Conservation (phyloP, 2,888 invertebrate species). For the Dryobotodes eremita region DNA sequence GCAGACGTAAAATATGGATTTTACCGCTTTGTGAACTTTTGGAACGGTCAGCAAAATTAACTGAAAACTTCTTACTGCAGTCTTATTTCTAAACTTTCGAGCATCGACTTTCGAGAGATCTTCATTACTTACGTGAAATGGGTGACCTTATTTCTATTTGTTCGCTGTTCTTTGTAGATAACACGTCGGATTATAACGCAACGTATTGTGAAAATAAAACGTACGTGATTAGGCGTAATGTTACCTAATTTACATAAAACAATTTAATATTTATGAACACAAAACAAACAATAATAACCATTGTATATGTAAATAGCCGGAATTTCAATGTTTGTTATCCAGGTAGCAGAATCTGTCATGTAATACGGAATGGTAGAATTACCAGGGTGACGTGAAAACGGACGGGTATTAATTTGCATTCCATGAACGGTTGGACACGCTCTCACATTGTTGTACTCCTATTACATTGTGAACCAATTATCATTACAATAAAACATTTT, state of each 20-base stretch:
- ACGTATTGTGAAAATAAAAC: constrained; percentile 21
- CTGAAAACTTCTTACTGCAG: constrained; percentile 33
- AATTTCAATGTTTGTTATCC: constrained; percentile 40
- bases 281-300: constrained; percentile 15
- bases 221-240: constrained; percentile 38
- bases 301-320: constrained; percentile 34
- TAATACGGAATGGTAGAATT: constrained; percentile 44
- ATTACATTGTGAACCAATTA: constrained; percentile 46
- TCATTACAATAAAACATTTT: constrained; percentile 46
- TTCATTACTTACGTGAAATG: not conserved
- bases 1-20: constrained; percentile 33
- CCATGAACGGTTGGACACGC: constrained; percentile 53
- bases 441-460: constrained; percentile 52
- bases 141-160: not conserved
- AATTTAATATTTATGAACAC: constrained; percentile 31
- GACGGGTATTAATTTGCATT: constrained; percentile 65
- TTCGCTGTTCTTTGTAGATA: not conserved
- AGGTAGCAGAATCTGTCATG: constrained; percentile 39
- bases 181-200: not conserved
- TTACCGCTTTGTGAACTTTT: constrained; percentile 47
- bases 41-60: constrained; percentile 40
- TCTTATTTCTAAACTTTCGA: constrained; percentile 19
- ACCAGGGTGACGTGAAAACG: constrained; percentile 62
- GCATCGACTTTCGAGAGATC: not conserved
- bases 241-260: constrained; percentile 34